Evolutionary conservation across 2,113 vertebrate genomes (phyloP), one percentile per base, ranked within the genome.

Genomic region (Caranx ignobilis): DNA sequence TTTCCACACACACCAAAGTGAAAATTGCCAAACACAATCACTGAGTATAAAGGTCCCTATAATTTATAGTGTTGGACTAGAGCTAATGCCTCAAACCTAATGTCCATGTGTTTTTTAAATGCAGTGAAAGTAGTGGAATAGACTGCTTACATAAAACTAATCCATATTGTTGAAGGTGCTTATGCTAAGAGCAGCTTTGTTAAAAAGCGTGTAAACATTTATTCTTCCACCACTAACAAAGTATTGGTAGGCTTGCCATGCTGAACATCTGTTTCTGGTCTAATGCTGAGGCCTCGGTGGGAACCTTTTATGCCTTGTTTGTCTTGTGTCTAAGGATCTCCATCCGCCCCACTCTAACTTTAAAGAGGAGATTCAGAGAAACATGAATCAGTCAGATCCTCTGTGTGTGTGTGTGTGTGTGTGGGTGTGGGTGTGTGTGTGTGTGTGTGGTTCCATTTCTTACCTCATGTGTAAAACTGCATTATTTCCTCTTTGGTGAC

Each of bases 301-400:
- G 83, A 90, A 91, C 19, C 72, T 35, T 75, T 90, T 75, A 73
- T 26, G 62, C 11, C 48, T 26, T 71, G 75, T 86, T 87, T 71
- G 73, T 84, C 62, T 75, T 43, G 15, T 61, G 13, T 16, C 41
- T 67, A 71, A 85, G 77, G 57, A 65, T 57, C n/a, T 74, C 12
- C 68, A 76, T 81, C 81, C 63, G n/a, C 68, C 43, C 56, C 16
- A 37, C 26, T 73, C 56, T 50, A 39, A n/a, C 57, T 78, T 82
- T 69, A 55, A 78, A 74, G 82, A 73, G 61, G 32, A 55, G 21
- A 1, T 35, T 71, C 43, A 48, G 34, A 70, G 18, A 21, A 35
- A 39, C 16, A 66, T 3, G 18, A 37, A 12, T 60, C 41, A 26
- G 15, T 16, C 6, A 15, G 21, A 39, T 0, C n/a, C 34, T 32